Evolutionary conservation across 2,888 invertebrate species (phyloP).

Genomic region (Ochropacha duplaris): DNA sequence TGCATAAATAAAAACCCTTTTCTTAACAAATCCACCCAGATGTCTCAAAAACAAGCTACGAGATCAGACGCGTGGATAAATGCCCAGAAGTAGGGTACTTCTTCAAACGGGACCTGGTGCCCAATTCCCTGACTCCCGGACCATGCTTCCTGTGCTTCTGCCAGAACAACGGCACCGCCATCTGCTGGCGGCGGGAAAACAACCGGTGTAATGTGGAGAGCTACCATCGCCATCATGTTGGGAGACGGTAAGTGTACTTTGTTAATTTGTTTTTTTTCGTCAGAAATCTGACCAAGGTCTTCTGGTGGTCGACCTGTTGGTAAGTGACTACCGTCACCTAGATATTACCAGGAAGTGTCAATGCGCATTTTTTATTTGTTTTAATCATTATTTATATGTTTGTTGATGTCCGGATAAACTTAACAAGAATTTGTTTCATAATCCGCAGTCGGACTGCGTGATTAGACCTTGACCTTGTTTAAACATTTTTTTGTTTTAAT

Average conservation of each 20-base stretch:
- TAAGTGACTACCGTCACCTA: too few relatives aligned
- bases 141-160: constrained; percentile 66
- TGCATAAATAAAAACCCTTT: not conserved
- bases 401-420: too few relatives aligned
- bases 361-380: too few relatives aligned
- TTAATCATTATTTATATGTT: too few relatives aligned
- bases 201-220: constrained; percentile 45
- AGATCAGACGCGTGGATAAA: constrained; percentile 30
- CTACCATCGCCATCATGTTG: constrained; percentile 34
- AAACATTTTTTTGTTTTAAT: too few relatives aligned
- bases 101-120: constrained; percentile 38
- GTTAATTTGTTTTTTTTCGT: not conserved
- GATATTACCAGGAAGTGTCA: too few relatives aligned
- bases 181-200: constrained; percentile 56
- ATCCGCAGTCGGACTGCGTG: too few relatives aligned
- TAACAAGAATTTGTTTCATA: too few relatives aligned
- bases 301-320: too few relatives aligned
- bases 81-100: constrained; percentile 60
- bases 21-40: constrained; percentile 32
- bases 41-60: constrained; percentile 29
- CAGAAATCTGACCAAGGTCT: too few relatives aligned
- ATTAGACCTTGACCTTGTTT: too few relatives aligned
- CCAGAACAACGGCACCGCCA: constrained; percentile 39
- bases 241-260: constrained; percentile 36
- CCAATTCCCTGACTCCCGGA: constrained; percentile 32